A percentile compares a stretch with the other conserved stretches of the same genome.
Conservation (phyloP, 2,888 invertebrate genomes). For the Maniola hyperantus region DNA sequence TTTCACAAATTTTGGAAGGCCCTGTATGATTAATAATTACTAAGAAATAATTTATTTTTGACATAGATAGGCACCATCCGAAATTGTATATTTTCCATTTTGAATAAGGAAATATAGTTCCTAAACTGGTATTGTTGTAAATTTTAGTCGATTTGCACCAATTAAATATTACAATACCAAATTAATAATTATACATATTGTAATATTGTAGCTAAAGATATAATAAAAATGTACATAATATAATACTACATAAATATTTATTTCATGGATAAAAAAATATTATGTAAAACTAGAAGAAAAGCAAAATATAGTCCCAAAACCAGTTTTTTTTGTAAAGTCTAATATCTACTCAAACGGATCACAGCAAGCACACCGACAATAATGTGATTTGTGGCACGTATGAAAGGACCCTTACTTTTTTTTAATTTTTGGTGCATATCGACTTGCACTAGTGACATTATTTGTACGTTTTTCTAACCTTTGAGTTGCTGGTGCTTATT, state of each 20-base stretch:
- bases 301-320: not conserved
- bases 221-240: conserved; percentile 22
- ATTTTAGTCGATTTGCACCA: conserved; percentile 37
- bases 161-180: conserved; percentile 14
- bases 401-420: not conserved
- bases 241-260: not conserved
- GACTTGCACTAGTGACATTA: conserved; percentile 23
- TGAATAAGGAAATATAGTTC: conserved; percentile 43
- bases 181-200: not conserved
- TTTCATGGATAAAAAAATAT: not conserved
- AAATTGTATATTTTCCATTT: conserved; percentile 32
- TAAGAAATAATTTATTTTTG: no score
- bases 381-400: not conserved
- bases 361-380: not conserved
- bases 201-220: not conserved
- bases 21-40: no score
- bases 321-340: not conserved
- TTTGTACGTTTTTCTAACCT: conserved; percentile 18
- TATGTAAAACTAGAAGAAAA: not conserved
- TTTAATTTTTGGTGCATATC: conserved; percentile 34
- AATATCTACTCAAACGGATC: not conserved
- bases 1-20: no score
- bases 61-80: no score
- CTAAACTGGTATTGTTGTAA: conserved; percentile 39
- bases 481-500: conserved; percentile 40